Percentiles rank a stretch among this genome's conserved stretches.
Conservation (phyloP, 2,113 vertebrate genomes). For the Takifugu flavidus region DNA sequence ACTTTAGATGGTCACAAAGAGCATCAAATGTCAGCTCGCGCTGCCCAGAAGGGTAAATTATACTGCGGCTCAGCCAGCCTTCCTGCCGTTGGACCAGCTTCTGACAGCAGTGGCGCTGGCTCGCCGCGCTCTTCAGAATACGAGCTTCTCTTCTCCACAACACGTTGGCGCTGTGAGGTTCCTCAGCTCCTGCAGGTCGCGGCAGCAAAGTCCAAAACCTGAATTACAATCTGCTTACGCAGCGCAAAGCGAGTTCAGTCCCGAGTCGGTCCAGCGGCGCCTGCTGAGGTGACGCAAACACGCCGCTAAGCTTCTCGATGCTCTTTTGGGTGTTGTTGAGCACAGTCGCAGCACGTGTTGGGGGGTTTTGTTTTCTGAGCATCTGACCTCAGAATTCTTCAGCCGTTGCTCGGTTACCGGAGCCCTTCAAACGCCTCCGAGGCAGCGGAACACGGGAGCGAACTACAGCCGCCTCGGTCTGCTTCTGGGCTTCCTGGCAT, state of each 20-base stretch:
- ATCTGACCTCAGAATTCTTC: conserved; percentile 25
- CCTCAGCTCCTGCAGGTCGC: conserved; percentile 12
- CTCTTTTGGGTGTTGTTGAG: neutral
- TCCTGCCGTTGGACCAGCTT: conserved; percentile 7
- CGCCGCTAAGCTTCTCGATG: conserved; percentile 4
- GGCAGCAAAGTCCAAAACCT: conserved; percentile 13
- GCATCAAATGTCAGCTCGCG: conserved; percentile 17
- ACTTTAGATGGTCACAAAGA: neutral
- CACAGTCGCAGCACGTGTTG: neutral
- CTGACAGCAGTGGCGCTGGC: conserved; percentile 25
- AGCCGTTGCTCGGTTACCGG: neutral
- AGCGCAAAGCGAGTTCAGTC: conserved; percentile 24
- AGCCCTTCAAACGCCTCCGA: neutral
- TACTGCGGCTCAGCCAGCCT: conserved; percentile 9
- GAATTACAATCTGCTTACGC: neutral
- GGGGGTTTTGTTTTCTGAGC: conserved; percentile 7
- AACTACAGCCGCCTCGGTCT: too few relatives aligned
- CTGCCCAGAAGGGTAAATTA: conserved; percentile 6
- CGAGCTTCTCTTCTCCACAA: conserved; percentile 20
- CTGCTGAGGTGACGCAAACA: conserved; percentile 12
- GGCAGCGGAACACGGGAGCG: neutral
- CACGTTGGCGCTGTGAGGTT: conserved; percentile 40
- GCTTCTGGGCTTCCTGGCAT: too few relatives aligned
- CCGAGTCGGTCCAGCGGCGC: conserved; percentile 18
- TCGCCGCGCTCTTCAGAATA: neutral